Evolutionary conservation across 2,888 invertebrate species (phyloP), one percentile per base, ranked within the genome.

Genomic region (Pristionchus fissidentatus): DNA sequence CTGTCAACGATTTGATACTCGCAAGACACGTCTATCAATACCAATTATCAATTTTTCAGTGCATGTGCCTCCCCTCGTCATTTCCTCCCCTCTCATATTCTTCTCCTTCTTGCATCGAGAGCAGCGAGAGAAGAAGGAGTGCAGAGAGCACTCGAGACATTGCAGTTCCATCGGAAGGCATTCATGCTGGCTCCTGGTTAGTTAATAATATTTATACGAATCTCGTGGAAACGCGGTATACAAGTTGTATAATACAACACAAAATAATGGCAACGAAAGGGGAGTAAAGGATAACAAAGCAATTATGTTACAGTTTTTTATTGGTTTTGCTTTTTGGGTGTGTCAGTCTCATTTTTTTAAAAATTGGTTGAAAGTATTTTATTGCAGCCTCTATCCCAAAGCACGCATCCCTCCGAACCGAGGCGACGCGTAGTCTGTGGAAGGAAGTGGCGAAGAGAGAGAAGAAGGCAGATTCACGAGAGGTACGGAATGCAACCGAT

Each of bases 31-130:
- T 1, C 46, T 77, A 19, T 3, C 29, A 29, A 5, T 26, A 29
- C 19, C 29, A 4, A 22, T 32, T 70, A 32, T 75, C 5, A 19
- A 4, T 3, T 26, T 13, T 49, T 52, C 4, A 79, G 79, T 79
- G 79, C 38, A 2, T 79, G 79, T 41, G 79, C 55, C 22, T 79
- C 79, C 32, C 26, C 79, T 8, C 79, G 57, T 35, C 79, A 79
- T 22, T 38, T 13, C 26, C 79, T 79, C 13, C 79, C 79, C 38
- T 52, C 55, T 35, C 79, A 79, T 26, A 57, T 79, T 32, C 55
- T 32, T n/a, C 55, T 79, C 35, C 79, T 57, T 13, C 38, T 57
- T 5, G 52, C 57, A 38, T 29, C 57, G 4, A 8, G 79, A 38
- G 49, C 43, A 22, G 57, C 79, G 3, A 55, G 41, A 38, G 79